Percentiles rank a stretch among this genome's conserved stretches.
phyloP scores from a whole-genome alignment of 2,113 vertebrate species.

The Antennarius striatus region DNA sequence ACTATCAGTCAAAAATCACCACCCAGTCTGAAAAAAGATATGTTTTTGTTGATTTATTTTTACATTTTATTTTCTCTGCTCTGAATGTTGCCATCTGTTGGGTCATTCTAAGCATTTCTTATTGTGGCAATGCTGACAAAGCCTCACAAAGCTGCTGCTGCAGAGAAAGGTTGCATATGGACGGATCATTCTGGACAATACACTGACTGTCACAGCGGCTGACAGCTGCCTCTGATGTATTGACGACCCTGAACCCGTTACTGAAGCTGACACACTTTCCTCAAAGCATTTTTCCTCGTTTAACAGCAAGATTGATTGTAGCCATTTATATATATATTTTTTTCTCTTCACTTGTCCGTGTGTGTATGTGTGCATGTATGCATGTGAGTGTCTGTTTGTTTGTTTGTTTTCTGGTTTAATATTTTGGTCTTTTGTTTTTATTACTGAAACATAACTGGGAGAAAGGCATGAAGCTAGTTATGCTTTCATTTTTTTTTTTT shows the following conservation, averaged over 20 bases:
- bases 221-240: conserved; percentile 56
- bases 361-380: background rate
- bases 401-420: background rate
- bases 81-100: no score
- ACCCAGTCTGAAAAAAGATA: no score
- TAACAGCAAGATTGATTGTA: conserved; percentile 46
- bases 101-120: background rate
- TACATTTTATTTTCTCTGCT: background rate
- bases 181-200: conserved; percentile 40
- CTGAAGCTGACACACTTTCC: conserved; percentile 38
- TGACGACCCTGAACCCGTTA: conserved; percentile 20
- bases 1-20: no score
- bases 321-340: conserved; percentile 27
- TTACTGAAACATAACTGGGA: no score
- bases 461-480: no score
- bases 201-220: conserved; percentile 38
- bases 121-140: conserved; percentile 11
- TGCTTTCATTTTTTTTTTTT: no score
- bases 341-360: background rate
- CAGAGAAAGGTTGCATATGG: conserved; percentile 44
- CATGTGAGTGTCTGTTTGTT: background rate
- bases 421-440: no score
- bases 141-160: background rate
- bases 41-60: no score
- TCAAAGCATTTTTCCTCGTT: conserved; percentile 32